A percentile compares a stretch with the other conserved stretches of the same genome.
phyloP scores from a whole-genome alignment of 2,113 vertebrate species.

The Oryzias melastigma region DNA sequence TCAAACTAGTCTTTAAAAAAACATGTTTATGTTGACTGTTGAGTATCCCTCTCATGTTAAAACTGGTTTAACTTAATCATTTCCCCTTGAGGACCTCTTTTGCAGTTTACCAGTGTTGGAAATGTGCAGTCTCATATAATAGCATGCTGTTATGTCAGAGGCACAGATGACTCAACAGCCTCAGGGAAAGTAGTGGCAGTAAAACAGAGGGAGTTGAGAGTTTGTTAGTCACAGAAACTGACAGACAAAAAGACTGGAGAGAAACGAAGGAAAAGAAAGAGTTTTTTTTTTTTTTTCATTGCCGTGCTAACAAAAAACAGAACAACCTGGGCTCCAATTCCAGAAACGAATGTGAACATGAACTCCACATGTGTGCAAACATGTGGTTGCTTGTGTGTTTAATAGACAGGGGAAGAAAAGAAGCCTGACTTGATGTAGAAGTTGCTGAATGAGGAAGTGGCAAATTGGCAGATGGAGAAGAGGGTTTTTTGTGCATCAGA shows the following conservation, averaged over 20 bases:
- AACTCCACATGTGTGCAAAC: constrained; percentile 36
- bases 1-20: constrained; percentile 6
- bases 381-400: constrained; percentile 47
- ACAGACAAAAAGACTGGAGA: constrained; percentile 4
- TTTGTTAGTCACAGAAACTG: constrained; percentile 10
- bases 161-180: constrained; percentile 65
- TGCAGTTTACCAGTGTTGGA: constrained; percentile 28
- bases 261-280: constrained; percentile 13
- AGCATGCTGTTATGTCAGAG: constrained; percentile 57
- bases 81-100: constrained; percentile 28
- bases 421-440: constrained; percentile 9
- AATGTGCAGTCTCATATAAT: constrained; percentile 28
- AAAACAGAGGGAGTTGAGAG: constrained; percentile 38
- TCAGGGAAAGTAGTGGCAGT: constrained; percentile 43
- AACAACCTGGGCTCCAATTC: constrained; percentile 17
- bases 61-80: constrained; percentile 36
- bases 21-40: constrained; percentile 28
- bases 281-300: constrained; percentile 40
- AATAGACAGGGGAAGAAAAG: constrained; percentile 9
- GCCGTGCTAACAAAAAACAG: constrained; percentile 62
- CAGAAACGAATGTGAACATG: constrained; percentile 14
- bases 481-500: constrained; percentile 50
- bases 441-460: constrained; percentile 53
- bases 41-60: constrained; percentile 32
- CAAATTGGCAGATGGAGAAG: constrained; percentile 59